Base-by-base conservation (phyloP, 2,113 vertebrate species). In the Antennarius striatus region DNA sequence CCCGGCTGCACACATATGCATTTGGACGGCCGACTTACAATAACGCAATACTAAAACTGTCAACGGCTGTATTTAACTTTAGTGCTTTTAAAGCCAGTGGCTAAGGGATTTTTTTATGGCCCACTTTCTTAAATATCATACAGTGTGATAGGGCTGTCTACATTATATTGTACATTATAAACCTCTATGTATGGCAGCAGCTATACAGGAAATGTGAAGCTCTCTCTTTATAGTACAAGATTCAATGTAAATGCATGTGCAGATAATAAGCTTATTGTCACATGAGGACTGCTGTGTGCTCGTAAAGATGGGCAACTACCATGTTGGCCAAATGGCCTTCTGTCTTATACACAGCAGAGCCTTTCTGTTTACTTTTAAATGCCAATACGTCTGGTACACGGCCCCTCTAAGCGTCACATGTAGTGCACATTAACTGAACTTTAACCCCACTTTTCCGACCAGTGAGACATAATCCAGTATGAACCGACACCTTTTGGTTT, bases 61-160 rank as follows among this genome's bases (percentile, higher is more conserved):
- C 83, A 86, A 73, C 54, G 6, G 70, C 57, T 77, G 80, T 57
- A 82, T 88, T 89, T 82, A 88, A 87, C 72, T 88, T 82, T 83
- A 88, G 82, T 77, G 75, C 63, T 77, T 82, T 82, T 88, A 87
- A 81, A 83, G 75, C 74, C 82, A 65, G 48, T 75, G 73, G 79
- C 78, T 67, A 75, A 61, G 63, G 60, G 32, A 32, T 32, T 77
- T 67, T 73, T 87, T 89, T 86, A 91, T 77, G 75, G 56, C 70
- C 58, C 75, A 69, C 80, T 76, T 86, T 75, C 71, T 81, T 79
- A 80, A 85, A 82, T 75, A 84, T 83, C 68, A 58, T 57, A 66
- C 43, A 5, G 73, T 79, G 63, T 83, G 81, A 80, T 68, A 67
- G 64, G 55, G 45, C 84, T 40, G 63, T 65, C 72, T 86, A 79